Evolutionary conservation across 92 coral and sea anemone genomes (phyloP).

Genomic region (Zoanthus sociatus): DNA sequence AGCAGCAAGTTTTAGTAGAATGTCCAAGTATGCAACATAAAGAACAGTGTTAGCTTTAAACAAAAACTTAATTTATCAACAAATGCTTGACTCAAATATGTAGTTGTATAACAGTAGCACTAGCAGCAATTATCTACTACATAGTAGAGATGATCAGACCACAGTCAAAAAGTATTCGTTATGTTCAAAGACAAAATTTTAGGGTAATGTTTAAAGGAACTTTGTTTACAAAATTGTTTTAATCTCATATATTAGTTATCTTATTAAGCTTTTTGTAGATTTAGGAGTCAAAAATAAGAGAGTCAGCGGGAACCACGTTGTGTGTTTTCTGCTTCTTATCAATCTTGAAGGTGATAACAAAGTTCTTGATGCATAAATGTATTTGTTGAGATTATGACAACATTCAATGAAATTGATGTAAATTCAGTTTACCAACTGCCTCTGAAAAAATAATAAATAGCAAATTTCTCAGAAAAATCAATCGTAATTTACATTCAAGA

Average conservation of each 20-base stretch:
- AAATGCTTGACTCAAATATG: neutral
- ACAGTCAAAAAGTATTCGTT: neutral
- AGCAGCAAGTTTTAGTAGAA: neutral
- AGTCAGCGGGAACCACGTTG: neutral
- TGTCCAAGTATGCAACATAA: neutral
- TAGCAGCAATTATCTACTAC: neutral
- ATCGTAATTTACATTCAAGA: no score
- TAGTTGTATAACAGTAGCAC: neutral
- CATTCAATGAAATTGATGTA: neutral
- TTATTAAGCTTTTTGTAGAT: no score
- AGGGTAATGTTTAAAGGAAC: no score
- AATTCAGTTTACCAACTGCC: slow-evolving; percentile 6
- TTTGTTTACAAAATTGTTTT: no score
- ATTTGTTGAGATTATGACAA: slow-evolving; percentile 11
- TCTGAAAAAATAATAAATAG: neutral
- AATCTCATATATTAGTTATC: neutral
- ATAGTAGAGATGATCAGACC: neutral
- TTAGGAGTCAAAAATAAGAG: no score
- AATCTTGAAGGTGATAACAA: slow-evolving; percentile 24
- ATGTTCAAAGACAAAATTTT: no score
- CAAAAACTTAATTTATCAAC: neutral
- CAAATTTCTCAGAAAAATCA: neutral
- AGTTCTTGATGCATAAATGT: slow-evolving; percentile 14
- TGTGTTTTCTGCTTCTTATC: slow-evolving; percentile 23
- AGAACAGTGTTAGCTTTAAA: neutral